Evolutionary conservation across 2,797 vertebrate genomes (phyloP), one percentile per base, ranked within the genome.

Genomic region (Myiotriccus ornatus): DNA sequence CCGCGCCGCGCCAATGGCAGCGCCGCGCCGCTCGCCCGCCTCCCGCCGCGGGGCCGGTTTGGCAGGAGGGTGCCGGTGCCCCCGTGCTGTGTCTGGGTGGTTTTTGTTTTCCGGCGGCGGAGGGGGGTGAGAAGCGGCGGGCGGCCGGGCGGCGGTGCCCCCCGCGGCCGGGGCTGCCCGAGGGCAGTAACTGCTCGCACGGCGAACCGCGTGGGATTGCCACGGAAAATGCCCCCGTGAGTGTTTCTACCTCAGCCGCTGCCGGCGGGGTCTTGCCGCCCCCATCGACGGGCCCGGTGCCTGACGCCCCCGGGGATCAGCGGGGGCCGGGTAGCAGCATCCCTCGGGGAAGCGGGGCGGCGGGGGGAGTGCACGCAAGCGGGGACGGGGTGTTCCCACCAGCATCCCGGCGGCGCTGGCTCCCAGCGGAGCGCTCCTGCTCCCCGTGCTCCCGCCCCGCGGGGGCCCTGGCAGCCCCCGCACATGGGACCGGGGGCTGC

Each of bases 1-100:
- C 86, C 65, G 47, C 14, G 8, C 14, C 28, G 9, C 30, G n/a
- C 99, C 98, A 99, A 99, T 99, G 67, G 80, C 86, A 44, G 22
- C 25, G 68, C 84, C 53, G 25, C 60, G 16, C 73, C 62, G 28
- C 87, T 85, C 55, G 18, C 84, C 44, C 89, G 76, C 69, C 59
- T 65, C 57, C 59, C 46, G 62, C 95, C 95, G 94, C 44, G 83
- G 98, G 98, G 89, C 98, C 96, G 96, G 90, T 67, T 46, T 53
- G 98, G 94, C 98, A 96, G 84, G 80, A 85, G 97, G 96, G 97
- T 97, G 85, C 85, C 82, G 56, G 60, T 94, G 85, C 69, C 91
- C 82, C 91, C 70, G 75, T 50, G 62, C 85, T 57, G 59, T 30
- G 76, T 8, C 50, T 73, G 77, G 69, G 84, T 49, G 94, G 49